phyloP scores from a whole-genome alignment of 2,797 vertebrate species.

The Sebastiscus tertius region DNA sequence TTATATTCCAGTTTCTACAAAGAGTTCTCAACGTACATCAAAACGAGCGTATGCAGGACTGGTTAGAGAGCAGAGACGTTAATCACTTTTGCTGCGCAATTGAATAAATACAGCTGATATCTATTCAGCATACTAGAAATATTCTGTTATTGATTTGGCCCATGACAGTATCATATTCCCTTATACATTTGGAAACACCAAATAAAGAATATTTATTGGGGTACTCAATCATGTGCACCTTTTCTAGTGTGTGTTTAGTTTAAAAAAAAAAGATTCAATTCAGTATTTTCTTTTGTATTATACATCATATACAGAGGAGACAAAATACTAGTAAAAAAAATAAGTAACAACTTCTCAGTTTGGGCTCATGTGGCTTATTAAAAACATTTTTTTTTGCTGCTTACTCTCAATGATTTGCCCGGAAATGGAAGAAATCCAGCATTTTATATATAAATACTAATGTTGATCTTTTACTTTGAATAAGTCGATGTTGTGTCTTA shows the following conservation, averaged over 20 bases:
- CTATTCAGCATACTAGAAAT: not conserved
- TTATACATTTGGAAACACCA: not conserved
- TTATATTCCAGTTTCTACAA: constrained; percentile 34
- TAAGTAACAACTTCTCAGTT: not conserved
- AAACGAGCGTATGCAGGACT: not conserved
- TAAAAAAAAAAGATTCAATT: not conserved
- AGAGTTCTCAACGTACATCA: constrained; percentile 1
- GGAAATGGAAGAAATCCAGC: not conserved
- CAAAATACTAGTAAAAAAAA: not conserved
- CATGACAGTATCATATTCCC: not conserved
- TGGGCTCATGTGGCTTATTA: not conserved
- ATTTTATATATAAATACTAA: not conserved
- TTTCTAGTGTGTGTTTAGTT: not conserved
- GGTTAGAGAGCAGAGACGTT: not conserved
- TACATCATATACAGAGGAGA: not conserved
- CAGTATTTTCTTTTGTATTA: not conserved
- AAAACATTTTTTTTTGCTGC: not conserved
- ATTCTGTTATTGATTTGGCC: not conserved
- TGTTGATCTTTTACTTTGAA: not conserved
- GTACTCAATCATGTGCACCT: not conserved
- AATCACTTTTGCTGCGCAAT: not conserved
- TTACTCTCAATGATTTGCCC: not conserved
- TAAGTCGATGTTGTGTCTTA: not conserved
- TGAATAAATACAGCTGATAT: not conserved
- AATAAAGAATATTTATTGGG: not conserved